These are phyloP conservation scores for Hozukius guyotensis DNA, from an alignment of 2,797 vertebrate species.

Conservation along the genomic window DNA sequence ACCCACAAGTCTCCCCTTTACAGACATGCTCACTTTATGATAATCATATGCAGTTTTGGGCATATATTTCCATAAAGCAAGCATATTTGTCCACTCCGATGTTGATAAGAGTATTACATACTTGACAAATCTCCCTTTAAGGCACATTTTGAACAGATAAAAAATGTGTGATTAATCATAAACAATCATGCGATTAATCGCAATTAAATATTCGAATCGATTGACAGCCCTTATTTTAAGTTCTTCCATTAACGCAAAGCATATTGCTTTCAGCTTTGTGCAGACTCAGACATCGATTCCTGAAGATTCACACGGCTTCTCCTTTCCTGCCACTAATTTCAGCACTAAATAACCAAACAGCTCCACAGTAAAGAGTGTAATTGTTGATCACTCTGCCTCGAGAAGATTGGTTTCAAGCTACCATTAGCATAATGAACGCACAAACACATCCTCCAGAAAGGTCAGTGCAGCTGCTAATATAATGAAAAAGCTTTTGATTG, in stretches of 20 bases:
- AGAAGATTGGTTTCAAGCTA: constrained; percentile 27
- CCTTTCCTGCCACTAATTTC: constrained; percentile 27
- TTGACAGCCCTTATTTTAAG: too few species aligned
- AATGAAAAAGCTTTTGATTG: constrained; percentile 54
- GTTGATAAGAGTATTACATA: too few species aligned
- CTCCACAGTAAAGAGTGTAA: constrained; percentile 13
- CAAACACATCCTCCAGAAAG: constrained; percentile 45
- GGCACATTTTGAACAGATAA: too few species aligned
- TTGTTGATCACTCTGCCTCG: constrained; percentile 22
- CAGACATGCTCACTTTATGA: too few species aligned
- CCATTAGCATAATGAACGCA: constrained; percentile 43
- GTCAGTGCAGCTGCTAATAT: constrained; percentile 45
- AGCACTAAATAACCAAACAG: constrained; percentile 58
- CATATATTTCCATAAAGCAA: too few species aligned
- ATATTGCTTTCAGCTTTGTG: not conserved
- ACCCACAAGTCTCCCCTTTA: too few species aligned
- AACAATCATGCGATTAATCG: too few species aligned
- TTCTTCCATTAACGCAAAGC: not conserved
- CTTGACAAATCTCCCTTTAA: too few species aligned
- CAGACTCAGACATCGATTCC: not conserved
- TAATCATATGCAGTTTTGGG: too few species aligned
- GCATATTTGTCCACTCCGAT: too few species aligned
- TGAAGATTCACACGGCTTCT: not conserved
- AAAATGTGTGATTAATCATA: too few species aligned
- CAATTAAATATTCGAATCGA: too few species aligned